These are phyloP conservation scores for Microplitis mediator DNA, from an alignment of 1,140 invertebrate genomes.

Conservation along the genomic window DNA sequence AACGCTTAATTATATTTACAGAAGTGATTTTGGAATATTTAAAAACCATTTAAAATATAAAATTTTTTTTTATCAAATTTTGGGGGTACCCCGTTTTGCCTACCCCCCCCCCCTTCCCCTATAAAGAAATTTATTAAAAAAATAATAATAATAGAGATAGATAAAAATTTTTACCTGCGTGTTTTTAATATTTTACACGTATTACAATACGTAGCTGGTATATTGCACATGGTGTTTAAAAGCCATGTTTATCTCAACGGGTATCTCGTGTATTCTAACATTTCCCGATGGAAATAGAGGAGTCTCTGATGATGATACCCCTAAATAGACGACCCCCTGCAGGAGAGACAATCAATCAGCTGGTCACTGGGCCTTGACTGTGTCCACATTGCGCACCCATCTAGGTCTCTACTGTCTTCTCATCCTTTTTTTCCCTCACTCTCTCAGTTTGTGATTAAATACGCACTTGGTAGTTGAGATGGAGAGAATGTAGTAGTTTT, in stretches of 20 bases:
- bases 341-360: conserved; percentile 60
- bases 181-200: too few relatives aligned
- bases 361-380: conserved; percentile 60
- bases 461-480: too few relatives aligned
- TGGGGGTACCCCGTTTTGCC: too few relatives aligned
- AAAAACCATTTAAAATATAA: too few relatives aligned
- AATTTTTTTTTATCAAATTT: too few relatives aligned
- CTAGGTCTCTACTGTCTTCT: conserved; percentile 23
- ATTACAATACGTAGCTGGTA: too few relatives aligned
- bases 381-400: conserved; percentile 60
- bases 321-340: conserved; percentile 56
- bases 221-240: background rate
- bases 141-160: too few relatives aligned
- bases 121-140: too few relatives aligned
- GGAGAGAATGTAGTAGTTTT: background rate
- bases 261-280: conserved; percentile 26
- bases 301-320: conserved; percentile 52
- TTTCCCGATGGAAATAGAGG: conserved; percentile 13
- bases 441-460: background rate
- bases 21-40: too few relatives aligned
- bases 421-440: conserved; percentile 30
- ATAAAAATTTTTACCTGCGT: too few relatives aligned
- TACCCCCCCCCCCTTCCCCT: too few relatives aligned
- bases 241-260: conserved; percentile 22
- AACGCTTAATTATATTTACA: too few relatives aligned